phyloP scores from a whole-genome alignment of 2,113 vertebrate genomes.

The Noctilio leporinus region DNA sequence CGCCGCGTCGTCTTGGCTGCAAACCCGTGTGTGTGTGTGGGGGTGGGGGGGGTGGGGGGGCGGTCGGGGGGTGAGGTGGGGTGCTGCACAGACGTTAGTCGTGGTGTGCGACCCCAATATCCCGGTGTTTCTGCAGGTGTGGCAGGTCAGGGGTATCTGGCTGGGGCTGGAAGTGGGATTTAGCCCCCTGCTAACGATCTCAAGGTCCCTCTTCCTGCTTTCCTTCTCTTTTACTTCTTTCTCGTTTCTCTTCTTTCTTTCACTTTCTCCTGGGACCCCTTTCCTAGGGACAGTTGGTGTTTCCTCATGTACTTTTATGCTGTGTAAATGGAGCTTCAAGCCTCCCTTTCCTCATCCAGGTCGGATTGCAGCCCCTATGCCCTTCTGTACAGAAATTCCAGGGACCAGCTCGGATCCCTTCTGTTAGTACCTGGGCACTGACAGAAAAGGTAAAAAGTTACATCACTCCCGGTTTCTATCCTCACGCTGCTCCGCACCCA shows the following conservation, averaged over 20 bases:
- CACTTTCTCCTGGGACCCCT: background rate
- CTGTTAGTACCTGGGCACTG: background rate
- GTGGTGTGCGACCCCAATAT: too few species aligned
- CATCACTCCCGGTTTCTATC: background rate
- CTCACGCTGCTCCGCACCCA: background rate
- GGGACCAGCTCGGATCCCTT: background rate
- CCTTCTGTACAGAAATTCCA: background rate
- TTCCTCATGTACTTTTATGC: background rate
- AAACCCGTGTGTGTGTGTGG: rapidly evolving
- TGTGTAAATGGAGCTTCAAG: background rate
- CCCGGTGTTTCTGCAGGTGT: background rate
- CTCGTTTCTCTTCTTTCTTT: too few species aligned
- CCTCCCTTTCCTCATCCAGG: rapidly evolving
- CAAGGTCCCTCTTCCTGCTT: background rate
- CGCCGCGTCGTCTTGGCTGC: background rate
- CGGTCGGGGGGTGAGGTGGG: background rate
- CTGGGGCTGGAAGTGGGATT: background rate
- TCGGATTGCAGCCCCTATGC: background rate
- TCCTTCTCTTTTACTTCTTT: background rate
- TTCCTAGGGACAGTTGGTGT: background rate
- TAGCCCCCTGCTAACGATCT: background rate
- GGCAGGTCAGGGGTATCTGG: background rate
- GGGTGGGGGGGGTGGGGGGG: too few species aligned
- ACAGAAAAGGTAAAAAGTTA: background rate
- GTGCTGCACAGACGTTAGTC: background rate